Base-by-base conservation (phyloP, 1,140 invertebrate species). In the Danaus plexippus region DNA sequence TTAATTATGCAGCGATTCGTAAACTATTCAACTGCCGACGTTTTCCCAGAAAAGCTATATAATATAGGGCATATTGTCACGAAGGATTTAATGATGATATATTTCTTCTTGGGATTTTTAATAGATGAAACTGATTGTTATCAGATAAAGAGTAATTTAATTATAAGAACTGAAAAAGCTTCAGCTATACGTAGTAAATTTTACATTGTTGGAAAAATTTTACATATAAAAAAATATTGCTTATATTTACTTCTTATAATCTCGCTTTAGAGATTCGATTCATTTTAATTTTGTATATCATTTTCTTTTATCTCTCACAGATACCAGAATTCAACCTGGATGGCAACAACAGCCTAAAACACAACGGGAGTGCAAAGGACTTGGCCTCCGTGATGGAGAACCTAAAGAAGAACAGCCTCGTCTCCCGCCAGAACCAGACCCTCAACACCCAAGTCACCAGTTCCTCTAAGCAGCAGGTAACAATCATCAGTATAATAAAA, bases 391-490 rank as follows among this genome's bases (percentile, higher is more conserved):
- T 87, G 54, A 88, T 88, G 85, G 85, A 87, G 70, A 87, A 86
- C 71, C 66, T 88, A 32, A 88, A 88, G 72, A 87, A 85, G 61
- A 77, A 71, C 64, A 82, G 75, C 50, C 75, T 83, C 41, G 69
- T 80, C 45, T 76, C 77, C 22, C 73, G 85, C 10, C 85, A 87
- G 67, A 84, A 85, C 46, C 85, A 87, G 60, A 67, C 69, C 9
- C 64, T 79, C 2, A 82, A 88, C 61, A 81, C 85, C 9, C 88
- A 89, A 64, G 87, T 88, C 57, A 89, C 88, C 44, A 87, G 85
- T 47, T 87, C 86, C 49, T 81, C 82, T 11, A 77, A 84, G 55
- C 80, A 87, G 71, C 87, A 88, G 78, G 87, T 88, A 59, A 59
- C 11, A 32, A 32, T 32, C 22, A 32, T 32, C 22, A 32, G 22